Evolutionary conservation across 2,113 vertebrate genomes (phyloP), one percentile per base, ranked within the genome.

Genomic region (Xiphophorus couchianus): DNA sequence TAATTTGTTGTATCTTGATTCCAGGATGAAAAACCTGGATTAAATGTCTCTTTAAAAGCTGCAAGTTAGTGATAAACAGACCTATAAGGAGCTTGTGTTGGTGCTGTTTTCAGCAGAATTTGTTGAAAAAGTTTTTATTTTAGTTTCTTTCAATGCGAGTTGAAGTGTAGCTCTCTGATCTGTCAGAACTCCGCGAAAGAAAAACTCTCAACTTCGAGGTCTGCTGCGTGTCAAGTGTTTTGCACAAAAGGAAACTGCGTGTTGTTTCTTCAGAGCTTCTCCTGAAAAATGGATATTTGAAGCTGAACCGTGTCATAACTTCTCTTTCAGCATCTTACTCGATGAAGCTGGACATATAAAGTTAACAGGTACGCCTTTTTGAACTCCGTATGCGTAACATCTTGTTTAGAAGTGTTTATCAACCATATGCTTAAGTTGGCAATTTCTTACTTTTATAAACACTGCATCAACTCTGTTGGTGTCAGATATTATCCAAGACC

Each of bases 271-370:
- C 4, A 61, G 30, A 39, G 1, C 15, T 39, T 13, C 17, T 2
- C 11, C 4, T 71, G 51, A 58, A n/a, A 58, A 58, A 58, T 17
- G 25, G 25, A 58, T 4, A 19, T 64, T 70, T 63, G 11, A 83
- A 51, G 13, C 66, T 77, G 29, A 83, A 4, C n/a, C 69, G 4
- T 71, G n/a, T 17, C 27, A 0, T 19, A 67, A 74, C 93, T 96
- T 97, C 89, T 96, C 95, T 98, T 98, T 94, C 96, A 99, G 98
- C 95, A 98, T 99, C 96, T 96, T 99, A 94, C 97, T 98, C 95
- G 98, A 98, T 96, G 98, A 99, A 97, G 95, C 97, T 95, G 98
- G 98, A 96, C 97, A 99, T 95, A 98, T 98, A 96, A 99, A 99
- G 91, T 95, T 99, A 96, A 99, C 97, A 97, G 98, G 97, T 99